Percentiles rank a stretch among this genome's conserved stretches.
Evolutionary conservation across 1,140 invertebrate genomes (phyloP).

Genomic region (Musca domestica): DNA sequence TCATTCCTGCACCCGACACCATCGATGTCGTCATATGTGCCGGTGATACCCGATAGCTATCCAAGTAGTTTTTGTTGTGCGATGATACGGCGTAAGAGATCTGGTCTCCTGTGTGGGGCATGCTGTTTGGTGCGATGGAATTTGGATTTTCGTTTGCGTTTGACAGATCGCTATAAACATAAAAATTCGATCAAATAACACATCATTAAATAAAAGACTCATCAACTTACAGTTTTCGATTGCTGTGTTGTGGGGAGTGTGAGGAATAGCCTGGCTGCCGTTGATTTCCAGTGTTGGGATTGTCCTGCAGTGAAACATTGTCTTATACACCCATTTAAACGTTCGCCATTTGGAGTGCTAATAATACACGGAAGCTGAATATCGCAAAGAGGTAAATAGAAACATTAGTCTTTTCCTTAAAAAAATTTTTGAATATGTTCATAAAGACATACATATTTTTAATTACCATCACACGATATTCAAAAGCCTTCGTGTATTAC

Average conservation of each 20-base stretch:
- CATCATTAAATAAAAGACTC: background rate
- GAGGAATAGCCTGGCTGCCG: constrained; percentile 52
- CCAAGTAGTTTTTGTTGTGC: constrained; percentile 62
- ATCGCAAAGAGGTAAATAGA: constrained; percentile 49
- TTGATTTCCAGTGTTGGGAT: constrained; percentile 49
- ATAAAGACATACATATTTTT: constrained; percentile 19
- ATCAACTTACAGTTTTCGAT: constrained; percentile 40
- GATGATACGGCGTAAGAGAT: constrained; percentile 53
- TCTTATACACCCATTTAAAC: constrained; percentile 54
- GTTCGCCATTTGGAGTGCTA: constrained; percentile 52
- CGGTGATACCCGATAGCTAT: constrained; percentile 60
- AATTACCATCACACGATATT: constrained; percentile 27
- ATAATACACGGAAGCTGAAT: constrained; percentile 55
- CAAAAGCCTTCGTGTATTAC: constrained; percentile 30
- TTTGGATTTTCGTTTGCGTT: constrained; percentile 73
- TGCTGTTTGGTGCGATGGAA: constrained; percentile 79
- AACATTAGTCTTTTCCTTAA: constrained; percentile 6
- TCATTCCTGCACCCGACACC: constrained; percentile 38
- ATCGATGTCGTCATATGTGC: constrained; percentile 49
- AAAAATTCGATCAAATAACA: background rate
- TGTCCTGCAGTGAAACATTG: constrained; percentile 55
- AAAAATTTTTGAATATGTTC: constrained; percentile 6
- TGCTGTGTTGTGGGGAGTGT: constrained; percentile 50
- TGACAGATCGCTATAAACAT: constrained; percentile 44
- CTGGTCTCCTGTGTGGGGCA: constrained; percentile 59